Evolutionary conservation across 2,888 invertebrate species (phyloP).

Genomic region (Dromius quadrimaculatus): DNA sequence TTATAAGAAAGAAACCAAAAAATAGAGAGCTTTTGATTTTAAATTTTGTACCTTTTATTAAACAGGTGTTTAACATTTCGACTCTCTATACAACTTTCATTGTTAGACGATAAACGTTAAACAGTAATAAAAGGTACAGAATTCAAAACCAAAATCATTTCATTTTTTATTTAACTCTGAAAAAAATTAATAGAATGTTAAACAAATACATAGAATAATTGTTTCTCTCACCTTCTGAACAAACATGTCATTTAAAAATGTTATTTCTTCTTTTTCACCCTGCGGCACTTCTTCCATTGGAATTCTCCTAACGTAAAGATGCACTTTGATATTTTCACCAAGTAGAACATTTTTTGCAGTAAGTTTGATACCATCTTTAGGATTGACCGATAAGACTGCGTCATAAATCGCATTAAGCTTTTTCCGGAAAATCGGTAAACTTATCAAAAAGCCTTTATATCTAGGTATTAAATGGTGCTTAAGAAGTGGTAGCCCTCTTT

Average conservation of each 20-base stretch:
- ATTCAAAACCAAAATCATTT: too few relatives aligned
- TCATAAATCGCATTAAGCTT: constrained; percentile 88
- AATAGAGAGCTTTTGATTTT: too few relatives aligned
- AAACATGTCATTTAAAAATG: constrained; percentile 87
- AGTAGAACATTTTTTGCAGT: constrained; percentile 81
- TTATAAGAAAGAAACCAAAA: too few relatives aligned
- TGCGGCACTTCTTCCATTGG: constrained; percentile 84
- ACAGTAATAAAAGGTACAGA: too few relatives aligned
- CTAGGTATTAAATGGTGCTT: constrained; percentile 93
- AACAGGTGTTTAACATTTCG: too few relatives aligned
- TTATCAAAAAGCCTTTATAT: constrained; percentile 92
- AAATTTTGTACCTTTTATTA: too few relatives aligned
- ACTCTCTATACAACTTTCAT: too few relatives aligned
- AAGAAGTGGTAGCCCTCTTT: constrained; percentile 85
- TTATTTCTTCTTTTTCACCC: constrained; percentile 77
- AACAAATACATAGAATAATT: too few relatives aligned
- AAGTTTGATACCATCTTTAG: constrained; percentile 75
- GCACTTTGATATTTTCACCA: constrained; percentile 79
- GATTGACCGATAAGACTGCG: constrained; percentile 80
- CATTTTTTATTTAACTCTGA: too few relatives aligned
- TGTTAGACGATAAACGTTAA: too few relatives aligned
- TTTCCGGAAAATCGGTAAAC: constrained; percentile 83
- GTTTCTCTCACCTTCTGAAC: constrained; percentile 82
- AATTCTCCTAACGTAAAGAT: constrained; percentile 84
- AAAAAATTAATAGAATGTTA: too few relatives aligned